A percentile compares a stretch with the other conserved stretches of the same genome.
Conservation (phyloP, 2,113 vertebrate species). For the Sceloporus tristichus region DNA sequence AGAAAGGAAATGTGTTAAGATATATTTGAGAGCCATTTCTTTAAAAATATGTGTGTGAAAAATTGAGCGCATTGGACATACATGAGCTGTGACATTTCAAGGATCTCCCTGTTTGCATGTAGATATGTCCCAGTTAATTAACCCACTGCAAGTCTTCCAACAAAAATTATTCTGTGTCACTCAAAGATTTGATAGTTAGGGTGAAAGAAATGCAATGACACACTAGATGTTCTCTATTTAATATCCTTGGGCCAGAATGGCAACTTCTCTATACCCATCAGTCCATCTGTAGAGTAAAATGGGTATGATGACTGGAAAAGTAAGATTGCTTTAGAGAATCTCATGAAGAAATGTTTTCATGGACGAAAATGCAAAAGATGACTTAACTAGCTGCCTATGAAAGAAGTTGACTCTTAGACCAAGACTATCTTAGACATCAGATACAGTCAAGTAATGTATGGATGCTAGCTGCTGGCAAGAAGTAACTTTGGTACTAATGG, state of each 20-base stretch:
- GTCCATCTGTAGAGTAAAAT: conserved; percentile 19
- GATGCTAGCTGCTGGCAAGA: conserved; percentile 65
- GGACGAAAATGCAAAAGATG: neutral
- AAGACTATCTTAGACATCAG: conserved; percentile 59
- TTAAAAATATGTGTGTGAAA: neutral
- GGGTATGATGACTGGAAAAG: conserved; percentile 40
- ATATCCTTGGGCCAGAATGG: neutral
- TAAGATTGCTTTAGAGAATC: conserved; percentile 44
- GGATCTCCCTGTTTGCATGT: neutral
- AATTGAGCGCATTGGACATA: neutral
- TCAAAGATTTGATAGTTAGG: neutral
- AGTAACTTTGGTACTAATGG: conserved; percentile 51
- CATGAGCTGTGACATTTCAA: conserved; percentile 14
- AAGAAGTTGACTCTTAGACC: conserved; percentile 57
- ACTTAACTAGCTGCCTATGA: conserved; percentile 55
- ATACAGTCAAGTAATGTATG: conserved; percentile 57
- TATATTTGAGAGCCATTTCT: neutral
- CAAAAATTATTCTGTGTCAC: neutral
- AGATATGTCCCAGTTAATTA: neutral
- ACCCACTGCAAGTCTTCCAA: neutral
- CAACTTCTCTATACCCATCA: neutral
- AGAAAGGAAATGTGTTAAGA: conserved; percentile 38
- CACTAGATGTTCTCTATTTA: conserved; percentile 17
- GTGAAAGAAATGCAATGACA: neutral
- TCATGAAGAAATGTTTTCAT: conserved; percentile 2